These are phyloP conservation scores for Novumbra hubbsi DNA, from an alignment of 2,797 vertebrate species.

Conservation along the genomic window DNA sequence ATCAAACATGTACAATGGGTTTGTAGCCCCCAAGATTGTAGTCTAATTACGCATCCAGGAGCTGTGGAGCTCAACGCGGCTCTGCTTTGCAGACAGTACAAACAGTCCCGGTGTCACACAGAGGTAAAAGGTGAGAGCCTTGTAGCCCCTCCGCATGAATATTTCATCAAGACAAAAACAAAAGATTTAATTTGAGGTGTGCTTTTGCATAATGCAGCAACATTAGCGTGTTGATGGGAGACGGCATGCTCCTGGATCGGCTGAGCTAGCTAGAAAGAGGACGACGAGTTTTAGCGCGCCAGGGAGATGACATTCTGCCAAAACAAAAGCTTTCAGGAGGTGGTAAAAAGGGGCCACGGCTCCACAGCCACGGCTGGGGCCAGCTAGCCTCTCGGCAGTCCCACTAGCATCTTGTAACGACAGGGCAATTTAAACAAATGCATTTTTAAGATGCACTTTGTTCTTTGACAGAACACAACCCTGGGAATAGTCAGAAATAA, in stretches of 20 bases:
- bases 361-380: too few relatives aligned
- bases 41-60: too few relatives aligned
- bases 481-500: not conserved
- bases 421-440: not conserved
- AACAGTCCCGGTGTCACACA: not conserved
- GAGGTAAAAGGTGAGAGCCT: not conserved
- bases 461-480: not conserved
- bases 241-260: not conserved
- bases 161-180: not conserved
- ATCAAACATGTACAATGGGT: constrained; percentile 31
- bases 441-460: not conserved
- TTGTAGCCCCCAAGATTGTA: not conserved
- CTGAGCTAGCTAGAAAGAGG: not conserved
- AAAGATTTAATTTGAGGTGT: not conserved
- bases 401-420: not conserved
- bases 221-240: not conserved
- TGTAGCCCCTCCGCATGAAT: not conserved
- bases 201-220: constrained; percentile 1
- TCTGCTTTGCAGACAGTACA: not conserved
- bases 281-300: not conserved
- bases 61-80: too few relatives aligned
- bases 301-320: not conserved
- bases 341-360: not conserved
- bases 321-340: not conserved
- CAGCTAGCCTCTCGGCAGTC: not conserved